phyloP scores from a whole-genome alignment of 2,113 vertebrate species.

The Silurus glanis region DNA sequence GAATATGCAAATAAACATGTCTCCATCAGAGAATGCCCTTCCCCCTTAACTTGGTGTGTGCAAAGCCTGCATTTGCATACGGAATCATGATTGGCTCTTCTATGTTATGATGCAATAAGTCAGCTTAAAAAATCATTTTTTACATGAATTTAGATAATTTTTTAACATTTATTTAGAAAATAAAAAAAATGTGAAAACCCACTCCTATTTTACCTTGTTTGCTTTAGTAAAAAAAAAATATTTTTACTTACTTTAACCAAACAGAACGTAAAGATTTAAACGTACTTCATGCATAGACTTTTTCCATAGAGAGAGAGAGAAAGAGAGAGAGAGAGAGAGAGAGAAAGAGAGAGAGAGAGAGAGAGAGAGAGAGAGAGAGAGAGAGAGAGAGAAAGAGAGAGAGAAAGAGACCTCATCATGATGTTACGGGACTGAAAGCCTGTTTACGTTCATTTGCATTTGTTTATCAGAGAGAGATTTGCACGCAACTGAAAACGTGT shows the following conservation, averaged over 20 bases:
- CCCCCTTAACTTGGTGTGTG: not conserved
- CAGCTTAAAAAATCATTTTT: too few relatives aligned
- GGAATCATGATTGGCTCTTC: not conserved
- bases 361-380: too few relatives aligned
- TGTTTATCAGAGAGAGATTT: not conserved
- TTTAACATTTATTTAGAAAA: too few relatives aligned
- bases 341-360: too few relatives aligned
- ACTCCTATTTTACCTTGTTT: not conserved
- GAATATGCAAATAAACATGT: not conserved
- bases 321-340: too few relatives aligned
- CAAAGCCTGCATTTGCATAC: not conserved
- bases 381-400: too few relatives aligned
- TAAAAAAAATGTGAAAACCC: not conserved
- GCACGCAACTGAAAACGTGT: not conserved
- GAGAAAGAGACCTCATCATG: not conserved
- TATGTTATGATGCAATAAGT: not conserved
- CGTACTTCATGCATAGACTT: not conserved
- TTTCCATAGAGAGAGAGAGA: too few relatives aligned
- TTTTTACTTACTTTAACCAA: not conserved
- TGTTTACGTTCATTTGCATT: not conserved
- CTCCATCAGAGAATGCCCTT: not conserved
- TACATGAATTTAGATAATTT: too few relatives aligned
- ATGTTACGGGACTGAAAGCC: not conserved
- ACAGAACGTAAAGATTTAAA: not conserved
- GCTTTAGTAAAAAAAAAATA: not conserved